Evolutionary conservation across 2,797 vertebrate genomes (phyloP), one percentile per base, ranked within the genome.

Genomic region (Cryptoblepharus egeriae): DNA sequence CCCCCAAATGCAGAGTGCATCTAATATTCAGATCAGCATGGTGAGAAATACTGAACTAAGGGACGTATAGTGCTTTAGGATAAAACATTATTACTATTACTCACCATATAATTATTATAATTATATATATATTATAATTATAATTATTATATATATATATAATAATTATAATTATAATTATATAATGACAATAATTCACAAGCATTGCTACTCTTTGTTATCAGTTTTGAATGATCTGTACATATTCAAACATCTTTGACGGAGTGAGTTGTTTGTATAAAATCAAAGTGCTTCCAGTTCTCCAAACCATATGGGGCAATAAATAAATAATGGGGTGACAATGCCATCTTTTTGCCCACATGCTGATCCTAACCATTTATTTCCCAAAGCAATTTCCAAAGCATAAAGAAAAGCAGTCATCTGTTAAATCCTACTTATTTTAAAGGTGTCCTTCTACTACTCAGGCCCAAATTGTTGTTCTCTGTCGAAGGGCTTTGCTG

Each of bases 401-500:
- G 82, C 86, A 88, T 84, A 84, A 85, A 7, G 79, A 71, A 73
- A 87, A 93, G 91, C 76, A 92, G 90, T 92, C 88, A 90, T 80
- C 6, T 88, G 84, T 91, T 92, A 88, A 87, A 88, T 88, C 86
- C 92, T 80, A 80, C 37, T 10, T 90, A 18, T 94, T 91, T 92
- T 81, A 91, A 93, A 93, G 81, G 82, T 89, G 91, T 90, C 78
- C 79, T 88, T 85, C 87, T 84, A 81, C 52, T 90, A 92, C 49
- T 77, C 79, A 92, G 82, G 88, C 84, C 83, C 75, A 85, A 84
- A 55, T 80, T 89, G 71, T 88, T 93, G 91, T 89, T 91, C 86
- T 85, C 88, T 88, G 83, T 58, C 92, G 88, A 90, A 92, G 84
- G 76, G 77, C 87, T 91, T 94, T 93, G 85, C 87, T 93, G 89